These are phyloP conservation scores for Chelonia mydas DNA, from an alignment of 2,797 vertebrate genomes.

Conservation along the genomic window DNA sequence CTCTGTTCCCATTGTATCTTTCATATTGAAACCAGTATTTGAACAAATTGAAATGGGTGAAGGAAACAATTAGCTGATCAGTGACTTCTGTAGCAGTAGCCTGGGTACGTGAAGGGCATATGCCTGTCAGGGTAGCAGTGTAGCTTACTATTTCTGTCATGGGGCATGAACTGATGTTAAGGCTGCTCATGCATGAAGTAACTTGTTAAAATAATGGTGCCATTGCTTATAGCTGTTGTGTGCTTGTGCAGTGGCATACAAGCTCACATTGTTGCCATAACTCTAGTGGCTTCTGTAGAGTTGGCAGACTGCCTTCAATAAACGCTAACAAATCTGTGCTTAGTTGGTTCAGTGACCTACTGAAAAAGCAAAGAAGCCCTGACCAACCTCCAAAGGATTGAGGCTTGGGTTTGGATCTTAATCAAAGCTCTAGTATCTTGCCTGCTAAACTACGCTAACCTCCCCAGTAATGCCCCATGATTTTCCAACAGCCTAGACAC, in stretches of 20 bases:
- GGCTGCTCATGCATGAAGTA: slow-evolving; percentile 48
- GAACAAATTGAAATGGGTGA: background rate
- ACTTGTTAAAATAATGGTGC: slow-evolving; percentile 62
- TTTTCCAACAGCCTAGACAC: background rate
- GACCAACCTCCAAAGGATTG: background rate
- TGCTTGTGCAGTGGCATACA: background rate
- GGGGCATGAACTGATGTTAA: slow-evolving; percentile 56
- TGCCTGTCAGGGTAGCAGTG: slow-evolving; percentile 60
- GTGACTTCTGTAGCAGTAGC: background rate
- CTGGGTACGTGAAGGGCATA: background rate
- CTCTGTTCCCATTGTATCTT: background rate
- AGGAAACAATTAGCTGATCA: background rate
- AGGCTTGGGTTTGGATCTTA: background rate
- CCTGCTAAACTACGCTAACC: too few species aligned
- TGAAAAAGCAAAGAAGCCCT: background rate
- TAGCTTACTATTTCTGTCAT: slow-evolving; percentile 45
- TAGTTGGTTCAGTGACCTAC: background rate
- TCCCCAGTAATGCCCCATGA: background rate
- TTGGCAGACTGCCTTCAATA: background rate
- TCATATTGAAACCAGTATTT: background rate
- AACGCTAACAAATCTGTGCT: slow-evolving; percentile 28
- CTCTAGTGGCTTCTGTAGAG: background rate
- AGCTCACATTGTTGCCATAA: too few species aligned
- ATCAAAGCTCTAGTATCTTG: too few species aligned
- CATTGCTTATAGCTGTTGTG: background rate